Conservation (phyloP, 2,888 invertebrate genomes). For the Arge pagana region DNA sequence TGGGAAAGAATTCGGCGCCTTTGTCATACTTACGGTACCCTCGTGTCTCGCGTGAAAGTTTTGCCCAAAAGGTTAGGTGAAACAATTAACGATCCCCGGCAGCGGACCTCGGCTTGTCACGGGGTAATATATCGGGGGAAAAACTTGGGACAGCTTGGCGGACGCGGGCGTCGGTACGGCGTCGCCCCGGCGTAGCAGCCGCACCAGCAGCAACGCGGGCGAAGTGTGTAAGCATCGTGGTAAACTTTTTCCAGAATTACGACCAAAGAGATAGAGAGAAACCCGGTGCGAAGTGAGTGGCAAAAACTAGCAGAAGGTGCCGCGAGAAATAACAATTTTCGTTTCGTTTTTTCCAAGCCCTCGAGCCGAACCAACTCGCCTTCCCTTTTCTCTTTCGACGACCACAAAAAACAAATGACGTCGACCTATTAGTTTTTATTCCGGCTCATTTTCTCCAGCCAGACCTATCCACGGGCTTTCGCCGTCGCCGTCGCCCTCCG, state of each 20-base stretch:
- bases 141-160: constrained; percentile 29
- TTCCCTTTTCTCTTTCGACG: constrained; percentile 3
- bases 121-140: constrained; percentile 28
- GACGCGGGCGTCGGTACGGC: constrained; percentile 8
- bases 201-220: too few species aligned
- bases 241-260: constrained; percentile 11
- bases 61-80: constrained; percentile 24
- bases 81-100: constrained; percentile 33
- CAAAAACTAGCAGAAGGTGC: constrained; percentile 25
- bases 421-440: constrained; percentile 18
- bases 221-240: too few species aligned
- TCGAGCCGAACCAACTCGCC: background rate
- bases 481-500: too few species aligned
- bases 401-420: constrained; percentile 19
- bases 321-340: constrained; percentile 30
- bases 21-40: constrained; percentile 1
- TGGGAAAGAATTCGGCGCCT: constrained; percentile 8
- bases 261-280: constrained; percentile 14
- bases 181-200: constrained; percentile 3
- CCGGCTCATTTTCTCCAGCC: constrained; percentile 9
- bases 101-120: constrained; percentile 16
- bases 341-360: constrained; percentile 1
- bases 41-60: background rate
- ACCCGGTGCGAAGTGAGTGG: constrained; percentile 17
- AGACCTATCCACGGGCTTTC: background rate